Evolutionary conservation across 2,113 vertebrate genomes (phyloP).

Genomic region (Genyomyrus donnyi): DNA sequence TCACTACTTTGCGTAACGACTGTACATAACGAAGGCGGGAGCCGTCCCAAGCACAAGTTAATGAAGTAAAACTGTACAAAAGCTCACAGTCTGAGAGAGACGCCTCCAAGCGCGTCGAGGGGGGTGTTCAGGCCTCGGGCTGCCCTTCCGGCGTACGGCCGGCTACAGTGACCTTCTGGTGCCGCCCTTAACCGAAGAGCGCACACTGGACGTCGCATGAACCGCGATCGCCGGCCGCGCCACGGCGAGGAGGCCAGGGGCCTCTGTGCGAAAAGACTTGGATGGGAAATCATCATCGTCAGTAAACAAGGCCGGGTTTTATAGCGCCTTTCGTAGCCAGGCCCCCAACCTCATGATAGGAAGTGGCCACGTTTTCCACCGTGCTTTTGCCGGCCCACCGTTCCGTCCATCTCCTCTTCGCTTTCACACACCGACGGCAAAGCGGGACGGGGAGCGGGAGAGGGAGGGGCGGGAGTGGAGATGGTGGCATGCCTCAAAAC

Average conservation of each 20-base stretch:
- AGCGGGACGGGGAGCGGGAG: constrained; percentile 48
- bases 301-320: background rate
- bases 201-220: background rate
- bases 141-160: background rate
- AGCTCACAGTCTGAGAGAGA: background rate
- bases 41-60: background rate
- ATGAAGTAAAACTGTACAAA: background rate
- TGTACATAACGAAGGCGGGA: background rate
- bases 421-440: constrained; percentile 55
- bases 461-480: constrained; percentile 26
- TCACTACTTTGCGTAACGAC: background rate
- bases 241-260: background rate
- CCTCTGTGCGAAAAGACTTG: background rate
- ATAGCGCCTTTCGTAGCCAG: background rate
- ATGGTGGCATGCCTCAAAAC: constrained; percentile 7
- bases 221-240: background rate
- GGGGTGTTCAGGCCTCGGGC: background rate
- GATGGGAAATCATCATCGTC: background rate
- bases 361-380: constrained; percentile 27
- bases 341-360: constrained; percentile 17
- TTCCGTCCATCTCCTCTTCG: constrained; percentile 51
- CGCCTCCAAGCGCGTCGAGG: no score
- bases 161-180: constrained; percentile 9
- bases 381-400: constrained; percentile 35
- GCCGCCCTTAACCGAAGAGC: constrained; percentile 13